Evolutionary conservation across 2,888 invertebrate species (phyloP).

Genomic region (Mellilla xanthometata): DNA sequence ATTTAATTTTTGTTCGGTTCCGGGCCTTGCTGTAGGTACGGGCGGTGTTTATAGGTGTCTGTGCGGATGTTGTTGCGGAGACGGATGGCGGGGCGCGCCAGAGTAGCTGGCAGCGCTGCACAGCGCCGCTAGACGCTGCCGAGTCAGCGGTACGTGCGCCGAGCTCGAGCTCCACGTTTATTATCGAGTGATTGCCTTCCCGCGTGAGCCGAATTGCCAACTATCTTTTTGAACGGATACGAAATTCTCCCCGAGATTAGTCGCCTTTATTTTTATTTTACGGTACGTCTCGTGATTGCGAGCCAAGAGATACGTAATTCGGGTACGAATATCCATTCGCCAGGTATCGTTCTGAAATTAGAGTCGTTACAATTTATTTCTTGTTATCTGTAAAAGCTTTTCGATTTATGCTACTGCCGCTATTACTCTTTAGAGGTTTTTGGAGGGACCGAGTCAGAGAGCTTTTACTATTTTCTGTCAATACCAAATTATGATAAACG

Average conservation of each 20-base stretch:
- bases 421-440: constrained; percentile 27
- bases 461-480: constrained; percentile 36
- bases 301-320: constrained; percentile 24
- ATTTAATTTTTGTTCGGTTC: constrained; percentile 6
- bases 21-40: not conserved
- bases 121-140: constrained; percentile 44
- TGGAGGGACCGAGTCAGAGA: constrained; percentile 22
- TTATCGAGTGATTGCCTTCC: constrained; percentile 77
- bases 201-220: constrained; percentile 77
- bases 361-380: constrained; percentile 20
- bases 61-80: constrained; percentile 32
- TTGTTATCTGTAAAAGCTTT: constrained; percentile 17
- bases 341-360: constrained; percentile 20
- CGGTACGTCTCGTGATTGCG: constrained; percentile 40
- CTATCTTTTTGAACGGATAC: constrained; percentile 61
- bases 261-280: constrained; percentile 62
- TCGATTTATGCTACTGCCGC: constrained; percentile 17
- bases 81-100: constrained; percentile 37
- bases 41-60: constrained; percentile 9
- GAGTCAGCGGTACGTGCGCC: constrained; percentile 68
- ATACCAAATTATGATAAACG: constrained; percentile 47
- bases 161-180: constrained; percentile 70
- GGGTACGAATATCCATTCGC: constrained; percentile 18
- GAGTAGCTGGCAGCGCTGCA: constrained; percentile 49
- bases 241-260: constrained; percentile 58